Base-by-base conservation (phyloP, 2,888 invertebrate genomes). In the Chelonus formosanus region DNA sequence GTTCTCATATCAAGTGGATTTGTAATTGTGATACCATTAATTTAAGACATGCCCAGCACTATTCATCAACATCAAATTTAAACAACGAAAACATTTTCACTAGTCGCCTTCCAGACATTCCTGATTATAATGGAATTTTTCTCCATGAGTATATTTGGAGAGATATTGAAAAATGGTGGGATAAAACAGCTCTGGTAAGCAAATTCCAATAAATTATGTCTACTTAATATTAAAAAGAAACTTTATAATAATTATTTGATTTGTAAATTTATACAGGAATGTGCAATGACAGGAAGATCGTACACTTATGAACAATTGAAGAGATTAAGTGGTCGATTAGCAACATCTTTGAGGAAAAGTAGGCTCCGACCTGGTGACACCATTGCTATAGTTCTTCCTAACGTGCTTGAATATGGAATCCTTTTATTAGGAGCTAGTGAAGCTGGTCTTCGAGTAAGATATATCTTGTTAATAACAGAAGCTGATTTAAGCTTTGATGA, bases 151-250 rank as follows among this genome's bases (percentile, higher is more conserved):
- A 87, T 70, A 84, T 91, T 3, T 91, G 90, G 90, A 84, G 85
- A 70, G 85, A 89, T 76, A 75, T 90, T 58, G 88, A 89, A 31
- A 88, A 86, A 82, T 91, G 90, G 90, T 86, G 89, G 3, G 86
- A 90, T 63, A 86, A 86, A 71, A 88, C 88, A 4, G 88, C 89
- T 45, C 72, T 89, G 78, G 91, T 91, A 80, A 88, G 57, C 20
- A 20, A 20, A 20, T 20, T 20, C 1, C 2, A 20, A 20, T 20
- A 20, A 20, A 20, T 20, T 20, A 20, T 2, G 20, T 20, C 20
- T n/a, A 20, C 20, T 20, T 20, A 1, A 20, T 20, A 20, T 20
- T 20, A 20, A 20, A 20, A 20, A 20, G 2, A 20, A 20, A 20
- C 20, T 20, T 20, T 20, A 20, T 20, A 20, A 20, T 2, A 20